Base-by-base conservation (phyloP, 2,888 invertebrate genomes). In the Fragum sueziense region DNA sequence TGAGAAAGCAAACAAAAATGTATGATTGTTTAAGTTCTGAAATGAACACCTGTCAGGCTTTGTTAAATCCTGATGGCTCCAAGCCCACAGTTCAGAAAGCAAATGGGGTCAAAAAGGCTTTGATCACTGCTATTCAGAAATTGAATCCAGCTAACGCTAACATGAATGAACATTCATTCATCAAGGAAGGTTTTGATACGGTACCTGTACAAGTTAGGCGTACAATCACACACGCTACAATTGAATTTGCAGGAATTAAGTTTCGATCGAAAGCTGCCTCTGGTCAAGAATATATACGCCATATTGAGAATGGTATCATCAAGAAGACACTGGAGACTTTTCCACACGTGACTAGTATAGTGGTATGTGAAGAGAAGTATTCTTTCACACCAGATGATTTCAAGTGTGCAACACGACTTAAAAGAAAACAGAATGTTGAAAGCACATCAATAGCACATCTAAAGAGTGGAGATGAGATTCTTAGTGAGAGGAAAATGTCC, bases 241-340 rank as follows among this genome's bases (percentile, higher is more conserved):
- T 70, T 22, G 80, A 80, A 61, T 80, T 80, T 69, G 80, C 80
- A 34, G 73, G 80, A 27, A 72, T 74, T 0, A 80, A 76, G 33
- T 80, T 80, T 67, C 73, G 76, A 31, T 74, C 73, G 7, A 59
- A 61, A 14, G 74, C 76, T 9, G 61, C 70, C 59, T 74, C 77
- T 22, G 76, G 77, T 6, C 52, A 68, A 1, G 62, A 80, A 33
- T 80, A 76, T 51, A 14, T 76, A 41, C 22, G 54, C 20, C 41
- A 74, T 68, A 37, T 74, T 1, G 22, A 61, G 22, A 79, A 74
- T 25, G 70, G 62, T 9, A 27, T 71, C 2, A 29, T 75, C 0
- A n/a, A 29, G 17, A n/a, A 34, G 1, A n/a, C 65, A 4, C 9
- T 61, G 20, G 4, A 29, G 20, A 22, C 37, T 0, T 69, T 75